Base-by-base conservation (phyloP, 2,113 vertebrate species). In the Phaethon lepturus region DNA sequence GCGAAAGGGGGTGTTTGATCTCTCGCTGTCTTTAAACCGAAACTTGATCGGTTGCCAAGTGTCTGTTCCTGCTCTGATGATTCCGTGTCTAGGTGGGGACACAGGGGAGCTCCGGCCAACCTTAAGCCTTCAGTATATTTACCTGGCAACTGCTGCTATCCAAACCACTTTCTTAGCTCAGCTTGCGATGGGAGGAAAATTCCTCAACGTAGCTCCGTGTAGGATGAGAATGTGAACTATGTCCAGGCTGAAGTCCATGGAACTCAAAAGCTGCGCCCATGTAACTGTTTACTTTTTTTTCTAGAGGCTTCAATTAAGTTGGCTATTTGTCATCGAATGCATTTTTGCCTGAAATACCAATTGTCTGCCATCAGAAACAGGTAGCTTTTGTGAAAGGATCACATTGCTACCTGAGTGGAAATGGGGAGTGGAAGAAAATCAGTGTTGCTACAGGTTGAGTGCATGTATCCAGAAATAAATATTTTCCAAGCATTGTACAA, bases 141-240 rank as follows among this genome's bases (percentile, higher is more conserved):
- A 35, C 31, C 88, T 91, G 95, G 55, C 76, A 82, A 10, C 69
- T 67, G n/a, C 91, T 95, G 52, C 28, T 35, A 4, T 35, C 66
- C 49, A 53, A 10, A 49, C 10, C 23, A 1, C 78, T 67, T 64
- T 56, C 60, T 31, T n/a, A 69, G 78, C 52, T 76, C 78, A 50
- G 49, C 68, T 90, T 47, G 52, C 73, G 38, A 74, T 29, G 73
- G 69, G 74, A 72, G 86, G 93, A 91, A 71, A 94, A 95, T 93
- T 95, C 86, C 78, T 59, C 66, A 0, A 2, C 88, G 79, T 20
- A 60, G 53, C 77, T 86, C 69, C 0, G 25, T 84, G 97, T 96
- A 78, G 96, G 95, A 95, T 95, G 92, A 44, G 96, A 96, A 96
- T 97, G 95, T 94, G 94, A 95, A 15, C 77, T 94, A 95, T 95